Conservation (phyloP, 1,140 invertebrate genomes). For the Euwallacea fornicatus region DNA sequence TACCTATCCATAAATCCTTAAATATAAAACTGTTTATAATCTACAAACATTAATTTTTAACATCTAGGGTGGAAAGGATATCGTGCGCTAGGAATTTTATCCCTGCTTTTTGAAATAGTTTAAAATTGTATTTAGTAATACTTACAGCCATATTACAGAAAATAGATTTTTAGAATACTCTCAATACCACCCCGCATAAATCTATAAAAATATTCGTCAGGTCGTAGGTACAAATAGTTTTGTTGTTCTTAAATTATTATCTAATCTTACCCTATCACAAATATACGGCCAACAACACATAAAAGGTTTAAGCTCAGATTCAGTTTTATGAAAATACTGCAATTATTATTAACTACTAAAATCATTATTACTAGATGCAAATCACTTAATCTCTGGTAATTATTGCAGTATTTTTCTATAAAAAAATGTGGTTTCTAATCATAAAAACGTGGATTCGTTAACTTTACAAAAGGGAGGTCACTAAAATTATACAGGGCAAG, state of each 20-base stretch:
- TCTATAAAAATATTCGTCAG: slow-evolving; percentile 22
- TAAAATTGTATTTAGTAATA: slow-evolving; percentile 2
- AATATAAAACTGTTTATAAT: slow-evolving; percentile 35
- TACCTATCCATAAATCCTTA: slow-evolving; percentile 36
- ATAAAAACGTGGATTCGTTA: slow-evolving; percentile 4
- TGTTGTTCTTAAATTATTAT: slow-evolving; percentile 4
- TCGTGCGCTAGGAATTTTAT: no score
- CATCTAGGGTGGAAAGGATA: slow-evolving; percentile 23
- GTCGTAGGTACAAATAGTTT: slow-evolving; percentile 35
- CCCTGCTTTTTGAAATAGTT: no score
- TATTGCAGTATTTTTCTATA: no score
- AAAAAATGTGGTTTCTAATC: no score
- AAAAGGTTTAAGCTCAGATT: no score
- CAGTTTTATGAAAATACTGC: no score
- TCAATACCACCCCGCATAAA: slow-evolving; percentile 23
- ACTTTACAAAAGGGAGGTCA: slow-evolving; percentile 20
- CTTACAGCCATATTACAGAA: slow-evolving; percentile 9
- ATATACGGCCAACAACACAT: slow-evolving; percentile 16
- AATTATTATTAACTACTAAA: no score
- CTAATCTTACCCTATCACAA: slow-evolving; percentile 26
- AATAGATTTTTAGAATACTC: neutral
- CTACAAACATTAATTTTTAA: slow-evolving; percentile 23
- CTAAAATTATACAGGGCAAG: slow-evolving; percentile 14
- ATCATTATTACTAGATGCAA: no score
- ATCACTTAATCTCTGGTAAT: no score